Evolutionary conservation across 2,797 vertebrate species (phyloP).

Genomic region (Micromesistius poutassou): DNA sequence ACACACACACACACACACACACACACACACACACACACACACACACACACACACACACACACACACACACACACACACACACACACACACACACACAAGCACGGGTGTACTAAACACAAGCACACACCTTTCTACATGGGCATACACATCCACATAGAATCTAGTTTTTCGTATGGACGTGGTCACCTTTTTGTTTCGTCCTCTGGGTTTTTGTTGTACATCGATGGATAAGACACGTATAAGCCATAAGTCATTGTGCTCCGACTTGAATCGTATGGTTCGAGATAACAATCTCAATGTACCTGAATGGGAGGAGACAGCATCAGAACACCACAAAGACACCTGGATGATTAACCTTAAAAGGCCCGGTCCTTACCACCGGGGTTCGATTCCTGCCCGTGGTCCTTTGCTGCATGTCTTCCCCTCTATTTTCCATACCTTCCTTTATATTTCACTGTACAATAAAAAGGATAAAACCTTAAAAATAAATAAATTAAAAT

Average conservation of each 20-base stretch:
- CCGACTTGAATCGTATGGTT: not conserved
- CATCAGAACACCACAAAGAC: not conserved
- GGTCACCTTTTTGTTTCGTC: not conserved
- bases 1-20: slow-evolving; percentile 4
- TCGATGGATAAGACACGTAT: not conserved
- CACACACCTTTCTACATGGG: not conserved
- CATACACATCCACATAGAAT: slow-evolving; percentile 11
- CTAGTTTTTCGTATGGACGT: not conserved
- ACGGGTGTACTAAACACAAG: not conserved
- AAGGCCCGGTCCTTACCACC: no score
- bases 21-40: slow-evolving; percentile 8
- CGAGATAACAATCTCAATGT: not conserved
- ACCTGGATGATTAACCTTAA: not conserved
- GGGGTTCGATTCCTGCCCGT: no score
- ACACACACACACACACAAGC: not conserved
- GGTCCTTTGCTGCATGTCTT: no score
- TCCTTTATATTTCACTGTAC: no score
- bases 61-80: not conserved
- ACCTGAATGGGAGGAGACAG: not conserved
- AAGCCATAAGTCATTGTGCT: not conserved
- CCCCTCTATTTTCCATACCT: no score
- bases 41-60: slow-evolving; percentile 4
- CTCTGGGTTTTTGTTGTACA: not conserved
- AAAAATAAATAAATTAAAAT: no score
- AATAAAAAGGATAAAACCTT: no score